Evolutionary conservation across 2,113 vertebrate species (phyloP), one percentile per base, ranked within the genome.

Genomic region (Pan troglodytes): DNA sequence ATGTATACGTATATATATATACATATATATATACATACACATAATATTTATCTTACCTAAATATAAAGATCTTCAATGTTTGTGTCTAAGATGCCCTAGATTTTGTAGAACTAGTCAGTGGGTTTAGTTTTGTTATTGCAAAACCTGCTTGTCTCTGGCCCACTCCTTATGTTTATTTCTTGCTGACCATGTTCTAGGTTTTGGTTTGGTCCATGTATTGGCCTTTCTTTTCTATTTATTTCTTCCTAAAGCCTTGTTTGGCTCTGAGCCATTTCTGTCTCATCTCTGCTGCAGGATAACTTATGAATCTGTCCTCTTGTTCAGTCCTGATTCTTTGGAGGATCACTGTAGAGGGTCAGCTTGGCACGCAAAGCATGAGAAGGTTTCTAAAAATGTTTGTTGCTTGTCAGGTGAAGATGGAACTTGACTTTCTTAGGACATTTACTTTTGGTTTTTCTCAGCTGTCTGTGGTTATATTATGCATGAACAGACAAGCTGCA

Each of bases 61-160:
- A 25, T 25, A 50, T 55, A 23, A 64, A 52, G 83, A 76, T n/a
- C 22, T 61, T 72, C 6, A 14, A 0, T 67, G 12, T 72, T 30
- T 22, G 16, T 35, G 23, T 45, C 16, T 23, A 52, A 32, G 9
- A 22, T 83, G 10, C 6, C 73, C 13, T 88, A 68, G 64, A 45
- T 73, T 91, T 52, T 90, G 57, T 50, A 50, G 85, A 79, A 57
- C 11, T 23, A 82, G 84, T 50, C 8, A 27, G 80, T 80, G n/a
- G 35, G 68, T 70, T 93, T 35, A 35, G n/a, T 93, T 79, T 95
- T 88, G 12, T 89, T 91, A 43, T 20, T 86, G 48, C 80, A 79
- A 76, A 95, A 32, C 3, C 23, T 88, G 30, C n/a, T 82, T 55
- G 30, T 85, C 57, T 90, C 73, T 90, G 88, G 38, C 22, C 14